Evolutionary conservation across 2,797 vertebrate species (phyloP), one percentile per base, ranked within the genome.

Genomic region (Lateolabrax maculatus): DNA sequence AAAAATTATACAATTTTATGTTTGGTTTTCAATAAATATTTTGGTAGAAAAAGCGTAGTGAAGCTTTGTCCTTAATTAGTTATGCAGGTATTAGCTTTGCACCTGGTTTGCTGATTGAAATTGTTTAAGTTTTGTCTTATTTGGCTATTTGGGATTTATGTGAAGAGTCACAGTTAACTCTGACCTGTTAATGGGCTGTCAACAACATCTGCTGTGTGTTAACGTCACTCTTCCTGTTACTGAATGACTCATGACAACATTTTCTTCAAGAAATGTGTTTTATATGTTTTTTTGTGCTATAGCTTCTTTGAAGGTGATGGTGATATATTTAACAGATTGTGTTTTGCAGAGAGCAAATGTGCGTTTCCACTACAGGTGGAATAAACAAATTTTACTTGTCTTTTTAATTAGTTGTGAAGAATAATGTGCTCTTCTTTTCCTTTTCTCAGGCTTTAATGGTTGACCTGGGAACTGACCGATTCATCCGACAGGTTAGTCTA

Each of bases 401-500:
- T 10, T 60, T 55, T 23, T n/a, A 48, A 69, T 31, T 44, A 16
- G 4, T 23, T 75, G 25, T 64, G 25, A 53, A 52, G 23, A 73
- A 55, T 79, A 4, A 83, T 39, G 12, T 21, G 1, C 27, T 65
- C 9, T 71, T 74, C 0, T 82, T 63, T 73, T 69, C 36, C 48
- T 80, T 85, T 87, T 85, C 77, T 86, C 87, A 99, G 98, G 97
- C 98, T 81, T 94, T 99, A 91, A 98, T 99, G 97, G 98, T 99
- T 71, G 98, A 99, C 92, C 93, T 99, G 71, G 97, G 97, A 88
- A 97, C 97, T 4, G 98, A 99, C 94, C 96, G 98, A 86, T 99
- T 99, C 94, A 97, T 99, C 84, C 96, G 97, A 90, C 98, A 99
- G 98, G 98, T 99, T 90, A 82, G 96, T 93, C 13, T 41, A 18